These are phyloP conservation scores for Polyommatus icarus DNA, from an alignment of 2,888 invertebrate species.

Conservation along the genomic window DNA sequence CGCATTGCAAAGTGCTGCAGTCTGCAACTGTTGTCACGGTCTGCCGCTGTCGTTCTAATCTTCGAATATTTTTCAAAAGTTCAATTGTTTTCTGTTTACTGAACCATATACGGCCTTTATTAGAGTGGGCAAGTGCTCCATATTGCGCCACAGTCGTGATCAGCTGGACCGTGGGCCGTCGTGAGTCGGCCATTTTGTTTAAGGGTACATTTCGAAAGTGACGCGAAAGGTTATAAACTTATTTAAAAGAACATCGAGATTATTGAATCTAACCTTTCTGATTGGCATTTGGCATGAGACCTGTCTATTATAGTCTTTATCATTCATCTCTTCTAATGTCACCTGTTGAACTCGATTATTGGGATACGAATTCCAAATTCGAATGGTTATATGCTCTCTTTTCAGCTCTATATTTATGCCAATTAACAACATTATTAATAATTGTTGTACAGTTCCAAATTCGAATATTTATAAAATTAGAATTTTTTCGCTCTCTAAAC, in stretches of 20 bases:
- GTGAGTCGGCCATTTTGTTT: slow-evolving; percentile 30
- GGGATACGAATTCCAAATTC: no score
- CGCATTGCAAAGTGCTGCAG: no score
- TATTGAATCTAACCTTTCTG: slow-evolving; percentile 23
- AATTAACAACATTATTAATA: no score
- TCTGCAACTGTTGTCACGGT: not conserved
- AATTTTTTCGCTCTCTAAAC: no score
- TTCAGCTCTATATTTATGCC: no score
- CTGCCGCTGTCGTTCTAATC: not conserved
- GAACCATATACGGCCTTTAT: slow-evolving; percentile 28
- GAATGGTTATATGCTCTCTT: no score
- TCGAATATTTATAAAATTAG: no score
- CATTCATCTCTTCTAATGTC: not conserved
- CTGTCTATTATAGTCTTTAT: not conserved
- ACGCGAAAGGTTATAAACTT: slow-evolving; percentile 23
- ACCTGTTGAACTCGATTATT: not conserved
- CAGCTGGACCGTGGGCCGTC: slow-evolving; percentile 48
- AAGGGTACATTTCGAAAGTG: slow-evolving; percentile 32
- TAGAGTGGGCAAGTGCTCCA: slow-evolving; percentile 38
- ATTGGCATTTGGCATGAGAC: slow-evolving; percentile 1
- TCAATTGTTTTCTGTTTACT: slow-evolving; percentile 7
- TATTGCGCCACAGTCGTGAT: slow-evolving; percentile 49
- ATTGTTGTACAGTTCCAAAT: no score
- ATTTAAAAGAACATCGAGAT: not conserved
- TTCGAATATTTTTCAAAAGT: not conserved